phyloP scores from a whole-genome alignment of 2,888 invertebrate species.

The Platerodrilus igneus region DNA sequence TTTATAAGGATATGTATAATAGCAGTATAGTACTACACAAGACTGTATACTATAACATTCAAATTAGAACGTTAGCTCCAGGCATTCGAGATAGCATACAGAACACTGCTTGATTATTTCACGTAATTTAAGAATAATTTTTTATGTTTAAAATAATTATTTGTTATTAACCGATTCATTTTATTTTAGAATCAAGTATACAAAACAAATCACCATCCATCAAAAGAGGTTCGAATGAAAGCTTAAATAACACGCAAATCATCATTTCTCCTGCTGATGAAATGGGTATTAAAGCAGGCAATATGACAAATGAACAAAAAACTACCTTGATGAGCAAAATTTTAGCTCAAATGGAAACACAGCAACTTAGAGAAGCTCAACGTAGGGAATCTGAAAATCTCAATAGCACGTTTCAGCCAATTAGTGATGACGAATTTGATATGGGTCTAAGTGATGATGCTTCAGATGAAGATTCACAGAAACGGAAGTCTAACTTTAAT shows the following conservation, averaged over 20 bases:
- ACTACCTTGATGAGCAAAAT: constrained; percentile 73
- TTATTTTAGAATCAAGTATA: no score
- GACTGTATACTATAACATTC: no score
- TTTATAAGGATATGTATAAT: no score
- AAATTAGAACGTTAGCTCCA: no score
- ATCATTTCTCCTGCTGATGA: constrained; percentile 80
- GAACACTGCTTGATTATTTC: no score
- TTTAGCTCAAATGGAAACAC: constrained; percentile 70
- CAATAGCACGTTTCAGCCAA: constrained; percentile 40
- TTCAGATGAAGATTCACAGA: constrained; percentile 8
- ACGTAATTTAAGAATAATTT: no score
- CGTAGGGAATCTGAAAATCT: constrained; percentile 61
- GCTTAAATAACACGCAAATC: constrained; percentile 51
- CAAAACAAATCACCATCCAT: no score
- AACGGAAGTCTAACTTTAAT: background rate
- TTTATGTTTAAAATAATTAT: no score
- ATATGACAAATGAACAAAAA: constrained; percentile 69
- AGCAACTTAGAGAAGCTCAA: constrained; percentile 71
- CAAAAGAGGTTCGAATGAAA: background rate
- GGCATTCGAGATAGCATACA: no score
- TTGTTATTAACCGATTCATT: no score
- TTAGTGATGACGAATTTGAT: constrained; percentile 46
- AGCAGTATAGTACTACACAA: no score
- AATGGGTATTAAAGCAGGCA: constrained; percentile 69
- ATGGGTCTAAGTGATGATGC: constrained; percentile 31